Evolutionary conservation across 2,888 invertebrate genomes (phyloP), one percentile per base, ranked within the genome.

Genomic region (Dorcus parallelipipedus): DNA sequence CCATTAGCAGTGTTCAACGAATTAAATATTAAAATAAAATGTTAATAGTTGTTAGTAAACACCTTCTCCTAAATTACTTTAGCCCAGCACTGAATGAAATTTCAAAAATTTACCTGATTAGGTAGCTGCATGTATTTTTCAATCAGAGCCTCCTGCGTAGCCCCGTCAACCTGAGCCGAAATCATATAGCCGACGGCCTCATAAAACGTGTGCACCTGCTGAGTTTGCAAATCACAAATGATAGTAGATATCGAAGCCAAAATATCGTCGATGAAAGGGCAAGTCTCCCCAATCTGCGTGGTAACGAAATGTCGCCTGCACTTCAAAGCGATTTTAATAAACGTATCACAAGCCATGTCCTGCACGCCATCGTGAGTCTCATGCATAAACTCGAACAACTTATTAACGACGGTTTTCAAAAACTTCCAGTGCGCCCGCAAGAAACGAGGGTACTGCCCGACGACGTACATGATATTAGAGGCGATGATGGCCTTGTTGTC

Each of bases 331-430:
- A 99, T 99, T 82, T 99, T 99, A 69, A 99, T 99, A 78, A 99
- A 99, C 42, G 99, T 99, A 81, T 99, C 99, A 83, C 99, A 99
- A 60, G 99, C 99, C 99, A 99, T 99, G 75, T 99, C 99, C 80
- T 99, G 98, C 33, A 99, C 99, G 71, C 99, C 99, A 78, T 98
- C 99, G 77, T 99, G 99, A 55, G 97, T 97, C 83, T 99, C 98
- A 78, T 99, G 99, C 99, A 99, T 99, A 79, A 99, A 99, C 82
- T 99, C 99, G 82, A 99, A 99, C 57, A 99, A 85, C 82, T 99
- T 99, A 82, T 98, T 99, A 60, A 99, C 97, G 73, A 99, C 99
- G 52, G 99, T 99, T 84, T 99, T 99, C 64, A 99, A 84, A 80
- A 99, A 99, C 77, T 97, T 95, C 99, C 99, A 99, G 79, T 99